Evolutionary conservation across 2,797 vertebrate genomes (phyloP).

Genomic region (Anguilla megastoma): DNA sequence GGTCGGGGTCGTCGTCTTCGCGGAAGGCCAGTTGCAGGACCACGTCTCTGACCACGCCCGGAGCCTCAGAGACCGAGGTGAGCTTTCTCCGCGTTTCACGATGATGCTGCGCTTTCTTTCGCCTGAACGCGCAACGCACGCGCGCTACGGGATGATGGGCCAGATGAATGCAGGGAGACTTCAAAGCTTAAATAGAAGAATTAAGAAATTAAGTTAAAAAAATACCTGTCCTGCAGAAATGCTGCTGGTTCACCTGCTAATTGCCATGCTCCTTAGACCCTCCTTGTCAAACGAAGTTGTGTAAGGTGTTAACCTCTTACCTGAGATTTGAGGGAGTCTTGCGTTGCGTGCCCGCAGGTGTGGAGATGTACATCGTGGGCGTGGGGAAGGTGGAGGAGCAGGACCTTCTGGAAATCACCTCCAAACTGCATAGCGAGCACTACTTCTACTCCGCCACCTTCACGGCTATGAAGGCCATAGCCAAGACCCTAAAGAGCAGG

Average conservation of each 20-base stretch:
- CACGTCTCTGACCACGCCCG: constrained; percentile 78
- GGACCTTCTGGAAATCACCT: constrained; percentile 27
- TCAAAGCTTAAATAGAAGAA: neutral
- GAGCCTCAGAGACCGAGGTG: constrained; percentile 74
- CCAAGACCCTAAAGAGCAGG: neutral
- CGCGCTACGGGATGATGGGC: neutral
- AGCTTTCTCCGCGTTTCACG: neutral
- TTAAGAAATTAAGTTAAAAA: neutral
- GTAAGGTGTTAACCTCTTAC: constrained; percentile 63
- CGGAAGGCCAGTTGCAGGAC: constrained; percentile 92
- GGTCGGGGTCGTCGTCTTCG: constrained; percentile 90
- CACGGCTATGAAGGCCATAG: constrained; percentile 6
- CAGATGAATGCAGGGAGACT: neutral
- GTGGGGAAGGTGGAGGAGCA: constrained; percentile 61
- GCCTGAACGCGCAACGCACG: neutral
- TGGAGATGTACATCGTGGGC: constrained; percentile 83
- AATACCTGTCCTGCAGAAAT: neutral
- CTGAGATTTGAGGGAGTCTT: neutral
- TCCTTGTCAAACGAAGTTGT: constrained; percentile 58
- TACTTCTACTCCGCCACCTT: constrained; percentile 37
- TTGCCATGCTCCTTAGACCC: neutral
- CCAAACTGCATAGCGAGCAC: constrained; percentile 29
- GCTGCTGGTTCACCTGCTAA: neutral
- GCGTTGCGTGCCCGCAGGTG: constrained; percentile 44
- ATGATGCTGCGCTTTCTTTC: neutral